Base-by-base conservation (phyloP, 1,140 invertebrate genomes). In the Dendroctonus valens region DNA sequence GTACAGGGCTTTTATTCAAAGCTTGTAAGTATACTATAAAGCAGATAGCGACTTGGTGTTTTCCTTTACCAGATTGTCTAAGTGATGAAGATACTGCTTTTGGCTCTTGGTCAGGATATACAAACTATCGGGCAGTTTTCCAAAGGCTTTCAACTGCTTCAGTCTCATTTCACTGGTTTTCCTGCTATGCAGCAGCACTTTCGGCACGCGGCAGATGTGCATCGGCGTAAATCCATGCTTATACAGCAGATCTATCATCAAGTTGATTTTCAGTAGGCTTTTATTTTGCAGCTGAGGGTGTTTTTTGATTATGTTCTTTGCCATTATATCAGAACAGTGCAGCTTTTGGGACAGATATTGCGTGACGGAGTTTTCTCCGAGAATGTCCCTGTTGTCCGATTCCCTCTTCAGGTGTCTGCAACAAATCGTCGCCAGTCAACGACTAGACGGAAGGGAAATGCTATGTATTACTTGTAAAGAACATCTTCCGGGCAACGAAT, bases 191-290 rank as follows among this genome's bases (percentile, higher is more conserved):
- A 80, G 77, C 12, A 85, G 65, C 57, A 84, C 79, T 41, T 83
- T 78, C 14, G 82, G 81, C 7, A 78, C 74, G 59, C 77, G 75
- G n/a, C 76, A 77, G 49, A 85, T 77, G 59, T 84, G 80, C 40
- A 73, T 68, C 5, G 78, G 74, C 3, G 76, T 73, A 66, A 81
- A 84, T 9, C 81, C 78, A 53, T 79, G 75, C 41, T 73, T 76
- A 59, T 77, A 77, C 3, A 85, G 67, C 52, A 82, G 83, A 71
- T 84, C 81, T 6, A 85, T 73, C 9, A 83, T 79, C 68, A 82
- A 79, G 59, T 82, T 74, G 58, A 83, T 75, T 74, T 83, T 83
- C 6, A 76, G 77, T 9, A 82, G 78, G 46, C 78, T 78, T 14
- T 82, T 81, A 37, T 75, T 76, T 63, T 78, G 70, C 50, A 84